A percentile compares a stretch with the other conserved stretches of the same genome.
Conservation (phyloP, 1,140 invertebrate genomes). For the Pectinophora gossypiella region DNA sequence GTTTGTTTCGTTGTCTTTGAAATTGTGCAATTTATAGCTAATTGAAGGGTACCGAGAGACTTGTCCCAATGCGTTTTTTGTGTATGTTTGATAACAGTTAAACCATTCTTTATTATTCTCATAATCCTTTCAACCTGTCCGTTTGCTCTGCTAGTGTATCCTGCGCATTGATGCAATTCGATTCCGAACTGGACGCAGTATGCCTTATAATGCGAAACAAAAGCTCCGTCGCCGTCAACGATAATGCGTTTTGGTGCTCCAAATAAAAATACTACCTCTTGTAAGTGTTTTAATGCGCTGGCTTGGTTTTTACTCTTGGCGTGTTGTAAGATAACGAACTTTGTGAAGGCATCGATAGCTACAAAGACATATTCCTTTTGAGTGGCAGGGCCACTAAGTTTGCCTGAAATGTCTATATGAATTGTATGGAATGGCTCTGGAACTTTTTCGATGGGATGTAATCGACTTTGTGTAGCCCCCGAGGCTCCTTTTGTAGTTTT, state of each 20-base stretch:
- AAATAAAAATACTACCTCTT: background rate
- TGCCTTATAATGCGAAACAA: background rate
- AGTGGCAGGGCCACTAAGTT: background rate
- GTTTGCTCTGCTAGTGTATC: constrained; percentile 25
- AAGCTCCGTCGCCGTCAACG: background rate
- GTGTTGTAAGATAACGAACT: background rate
- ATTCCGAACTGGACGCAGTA: constrained; percentile 19
- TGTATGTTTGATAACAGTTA: constrained; percentile 10
- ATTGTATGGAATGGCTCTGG: background rate
- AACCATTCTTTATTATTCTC: constrained; percentile 24
- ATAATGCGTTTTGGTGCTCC: background rate
- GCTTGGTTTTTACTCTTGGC: background rate
- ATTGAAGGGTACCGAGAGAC: constrained; percentile 17
- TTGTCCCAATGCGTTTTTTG: constrained; percentile 13
- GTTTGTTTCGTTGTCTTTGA: constrained; percentile 21
- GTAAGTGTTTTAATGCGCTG: background rate
- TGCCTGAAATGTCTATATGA: background rate
- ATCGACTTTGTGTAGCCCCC: background rate
- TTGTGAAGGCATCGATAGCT: background rate
- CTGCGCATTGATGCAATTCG: constrained; percentile 17
- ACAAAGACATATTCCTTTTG: background rate
- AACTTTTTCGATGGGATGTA: background rate
- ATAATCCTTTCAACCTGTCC: constrained; percentile 40
- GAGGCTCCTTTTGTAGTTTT: background rate
- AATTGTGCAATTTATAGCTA: constrained; percentile 28